Evolutionary conservation across 2,797 vertebrate species (phyloP).

Genomic region (Sebastes jordani): DNA sequence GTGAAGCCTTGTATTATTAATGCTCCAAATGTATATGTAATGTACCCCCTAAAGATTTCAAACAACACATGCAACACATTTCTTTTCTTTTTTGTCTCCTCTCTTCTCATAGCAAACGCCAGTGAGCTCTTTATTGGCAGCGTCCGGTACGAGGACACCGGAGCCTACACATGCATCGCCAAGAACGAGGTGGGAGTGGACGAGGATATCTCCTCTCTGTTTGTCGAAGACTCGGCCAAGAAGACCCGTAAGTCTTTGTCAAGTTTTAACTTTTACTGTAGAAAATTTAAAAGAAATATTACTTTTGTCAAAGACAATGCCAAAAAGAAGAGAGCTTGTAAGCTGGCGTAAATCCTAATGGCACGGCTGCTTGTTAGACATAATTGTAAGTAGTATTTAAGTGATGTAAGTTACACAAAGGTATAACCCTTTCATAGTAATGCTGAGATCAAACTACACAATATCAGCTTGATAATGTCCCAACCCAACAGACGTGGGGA

Average conservation of each 20-base stretch:
- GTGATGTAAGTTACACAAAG: background rate
- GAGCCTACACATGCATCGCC: conserved; percentile 97
- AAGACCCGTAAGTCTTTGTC: conserved; percentile 89
- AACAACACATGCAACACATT: background rate
- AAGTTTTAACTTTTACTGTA: background rate
- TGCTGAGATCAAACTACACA: background rate
- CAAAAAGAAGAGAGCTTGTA: background rate
- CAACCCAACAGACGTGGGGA: background rate
- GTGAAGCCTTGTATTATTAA: background rate
- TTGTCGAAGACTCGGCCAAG: conserved; percentile 94
- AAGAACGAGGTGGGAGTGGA: conserved; percentile 97
- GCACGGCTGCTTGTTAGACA: background rate
- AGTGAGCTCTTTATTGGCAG: conserved; percentile 92
- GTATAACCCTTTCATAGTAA: background rate
- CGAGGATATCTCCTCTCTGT: conserved; percentile 96
- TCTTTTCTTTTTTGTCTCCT: background rate
- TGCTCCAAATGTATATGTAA: background rate
- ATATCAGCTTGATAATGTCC: background rate
- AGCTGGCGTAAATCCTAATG: background rate
- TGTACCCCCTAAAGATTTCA: background rate
- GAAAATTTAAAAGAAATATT: background rate
- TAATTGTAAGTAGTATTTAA: background rate
- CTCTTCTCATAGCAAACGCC: conserved; percentile 85
- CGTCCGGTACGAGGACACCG: conserved; percentile 96
- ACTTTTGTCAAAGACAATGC: background rate